Percentiles rank a stretch among this genome's conserved stretches.
Evolutionary conservation across 2,888 invertebrate species (phyloP).

Genomic region (Drosophila emarginata): DNA sequence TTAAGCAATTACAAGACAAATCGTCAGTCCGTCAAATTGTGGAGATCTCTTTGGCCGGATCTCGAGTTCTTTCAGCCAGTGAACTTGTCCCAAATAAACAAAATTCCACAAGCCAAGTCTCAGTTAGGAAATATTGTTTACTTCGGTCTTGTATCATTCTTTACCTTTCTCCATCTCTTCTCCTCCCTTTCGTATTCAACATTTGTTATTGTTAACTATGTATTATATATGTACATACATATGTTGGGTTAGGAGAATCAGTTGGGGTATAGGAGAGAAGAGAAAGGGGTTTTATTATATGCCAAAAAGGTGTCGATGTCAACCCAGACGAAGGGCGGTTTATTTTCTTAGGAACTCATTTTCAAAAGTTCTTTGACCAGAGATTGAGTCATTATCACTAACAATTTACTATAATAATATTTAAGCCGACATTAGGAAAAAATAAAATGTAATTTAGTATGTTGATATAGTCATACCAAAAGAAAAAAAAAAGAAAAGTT

Average conservation of each 20-base stretch:
- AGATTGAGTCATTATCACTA: slow-evolving; percentile 6
- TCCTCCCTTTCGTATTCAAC: slow-evolving; percentile 18
- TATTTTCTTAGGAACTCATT: neutral
- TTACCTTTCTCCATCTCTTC: slow-evolving; percentile 7
- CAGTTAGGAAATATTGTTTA: slow-evolving; percentile 50
- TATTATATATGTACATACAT: slow-evolving; percentile 28
- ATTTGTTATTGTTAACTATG: slow-evolving; percentile 9
- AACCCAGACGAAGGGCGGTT: slow-evolving; percentile 4
- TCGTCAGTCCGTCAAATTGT: neutral
- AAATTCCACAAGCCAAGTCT: slow-evolving; percentile 63
- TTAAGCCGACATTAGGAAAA: too few species aligned
- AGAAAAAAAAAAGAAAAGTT: too few species aligned
- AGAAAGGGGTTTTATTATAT: neutral
- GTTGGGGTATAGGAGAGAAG: neutral
- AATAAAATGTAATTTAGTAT: too few species aligned
- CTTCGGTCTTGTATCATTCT: slow-evolving; percentile 1
- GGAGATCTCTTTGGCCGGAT: neutral
- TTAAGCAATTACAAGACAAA: slow-evolving; percentile 10
- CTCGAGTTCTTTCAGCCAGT: slow-evolving; percentile 44
- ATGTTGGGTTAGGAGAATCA: neutral
- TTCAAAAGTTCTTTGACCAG: slow-evolving; percentile 6
- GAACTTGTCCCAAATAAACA: slow-evolving; percentile 80
- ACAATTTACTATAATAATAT: too few species aligned
- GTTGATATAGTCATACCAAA: too few species aligned
- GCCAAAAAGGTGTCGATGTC: slow-evolving; percentile 22